A percentile compares a stretch with the other conserved stretches of the same genome.
These are phyloP conservation scores for Brachyptera risi DNA, from an alignment of 2,888 invertebrate species.

Conservation along the genomic window DNA sequence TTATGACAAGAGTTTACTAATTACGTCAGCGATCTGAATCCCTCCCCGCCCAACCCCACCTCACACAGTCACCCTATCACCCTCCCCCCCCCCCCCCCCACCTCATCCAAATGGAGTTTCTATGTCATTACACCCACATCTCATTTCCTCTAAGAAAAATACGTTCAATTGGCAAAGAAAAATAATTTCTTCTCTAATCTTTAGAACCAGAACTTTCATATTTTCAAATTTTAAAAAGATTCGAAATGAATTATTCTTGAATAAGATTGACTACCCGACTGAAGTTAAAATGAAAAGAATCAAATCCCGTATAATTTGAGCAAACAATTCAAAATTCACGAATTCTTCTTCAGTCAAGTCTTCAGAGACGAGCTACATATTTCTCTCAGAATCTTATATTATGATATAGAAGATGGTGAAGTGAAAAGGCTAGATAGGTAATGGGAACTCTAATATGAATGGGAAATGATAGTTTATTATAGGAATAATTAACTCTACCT, in stretches of 20 bases:
- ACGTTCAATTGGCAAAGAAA: conserved; percentile 28
- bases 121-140: conserved; percentile 22
- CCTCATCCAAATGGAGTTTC: conserved; percentile 8
- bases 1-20: conserved; percentile 29
- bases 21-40: conserved; percentile 25
- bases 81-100: conserved; percentile 6
- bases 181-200: conserved; percentile 31
- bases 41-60: too few species aligned
- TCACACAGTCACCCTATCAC: too few species aligned
- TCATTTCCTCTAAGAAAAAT: conserved; percentile 29
- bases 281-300: not conserved
- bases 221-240: conserved; percentile 16
- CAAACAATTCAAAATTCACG: too few species aligned
- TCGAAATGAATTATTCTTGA: conserved; percentile 15
- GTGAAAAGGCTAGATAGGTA: too few species aligned
- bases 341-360: too few species aligned
- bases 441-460: too few species aligned
- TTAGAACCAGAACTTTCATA: conserved; percentile 22
- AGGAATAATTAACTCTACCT: too few species aligned
- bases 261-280: conserved; percentile 5
- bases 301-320: too few species aligned
- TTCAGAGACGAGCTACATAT: too few species aligned
- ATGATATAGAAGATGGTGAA: too few species aligned
- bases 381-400: too few species aligned
- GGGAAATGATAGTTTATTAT: too few species aligned